phyloP scores from a whole-genome alignment of 2,113 vertebrate species.

The Rynchops niger region DNA sequence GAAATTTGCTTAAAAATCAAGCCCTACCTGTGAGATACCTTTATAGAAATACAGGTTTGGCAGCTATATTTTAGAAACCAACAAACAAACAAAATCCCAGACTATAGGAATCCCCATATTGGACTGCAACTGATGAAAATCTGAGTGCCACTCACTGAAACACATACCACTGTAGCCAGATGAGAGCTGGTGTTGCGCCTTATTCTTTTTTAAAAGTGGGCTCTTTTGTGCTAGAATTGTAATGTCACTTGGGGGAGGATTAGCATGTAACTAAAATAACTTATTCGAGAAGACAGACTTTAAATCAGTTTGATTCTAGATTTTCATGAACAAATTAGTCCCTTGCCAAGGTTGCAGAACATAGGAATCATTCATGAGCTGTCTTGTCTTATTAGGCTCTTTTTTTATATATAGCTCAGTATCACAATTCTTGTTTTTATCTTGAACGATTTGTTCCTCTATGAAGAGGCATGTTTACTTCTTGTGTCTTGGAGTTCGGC shows the following conservation, averaged over 20 bases:
- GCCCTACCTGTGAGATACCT: neutral
- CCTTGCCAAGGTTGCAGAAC: neutral
- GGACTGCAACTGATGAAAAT: neutral
- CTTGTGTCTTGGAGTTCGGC: neutral
- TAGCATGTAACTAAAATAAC: neutral
- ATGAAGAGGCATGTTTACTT: neutral
- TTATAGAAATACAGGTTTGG: neutral
- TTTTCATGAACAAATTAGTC: neutral
- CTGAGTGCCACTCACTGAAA: neutral
- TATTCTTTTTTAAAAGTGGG: neutral
- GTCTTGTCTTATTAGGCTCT: neutral
- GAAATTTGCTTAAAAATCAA: neutral
- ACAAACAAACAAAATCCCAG: neutral
- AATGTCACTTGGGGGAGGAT: neutral
- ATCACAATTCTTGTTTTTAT: neutral
- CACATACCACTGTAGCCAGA: neutral
- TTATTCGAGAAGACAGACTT: neutral
- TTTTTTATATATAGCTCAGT: neutral
- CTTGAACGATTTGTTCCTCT: neutral
- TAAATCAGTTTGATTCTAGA: neutral
- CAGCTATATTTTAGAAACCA: neutral
- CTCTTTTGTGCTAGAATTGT: neutral
- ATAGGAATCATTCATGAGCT: neutral
- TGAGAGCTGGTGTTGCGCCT: neutral
- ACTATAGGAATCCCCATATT: neutral